phyloP scores from a whole-genome alignment of 2,888 invertebrate genomes.

The Sinelater perroti region DNA sequence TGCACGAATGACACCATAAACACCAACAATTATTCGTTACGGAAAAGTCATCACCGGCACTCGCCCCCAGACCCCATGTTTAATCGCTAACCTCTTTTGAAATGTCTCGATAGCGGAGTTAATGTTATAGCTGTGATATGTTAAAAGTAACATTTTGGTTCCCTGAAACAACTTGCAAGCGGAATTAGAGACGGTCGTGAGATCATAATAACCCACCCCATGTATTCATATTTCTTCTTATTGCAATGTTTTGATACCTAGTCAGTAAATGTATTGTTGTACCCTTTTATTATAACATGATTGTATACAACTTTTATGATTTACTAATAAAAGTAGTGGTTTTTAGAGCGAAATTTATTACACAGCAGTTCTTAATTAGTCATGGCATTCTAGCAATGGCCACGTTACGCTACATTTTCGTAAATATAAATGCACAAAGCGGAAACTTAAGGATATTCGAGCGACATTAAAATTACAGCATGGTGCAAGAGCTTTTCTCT shows the following conservation, averaged over 20 bases:
- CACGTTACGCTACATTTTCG: background rate
- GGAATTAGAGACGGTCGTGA: slow-evolving; percentile 16
- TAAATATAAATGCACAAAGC: slow-evolving; percentile 4
- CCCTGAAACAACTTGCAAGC: slow-evolving; percentile 5
- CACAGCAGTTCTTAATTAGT: slow-evolving; percentile 10
- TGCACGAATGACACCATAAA: slow-evolving; percentile 36
- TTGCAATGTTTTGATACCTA: slow-evolving; percentile 19
- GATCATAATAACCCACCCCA: slow-evolving; percentile 10
- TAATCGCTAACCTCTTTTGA: slow-evolving; percentile 28
- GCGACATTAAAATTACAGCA: slow-evolving; percentile 69
- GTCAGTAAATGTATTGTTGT: slow-evolving; percentile 26
- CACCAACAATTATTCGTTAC: slow-evolving; percentile 28
- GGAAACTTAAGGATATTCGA: slow-evolving; percentile 8
- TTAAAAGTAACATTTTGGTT: slow-evolving; percentile 15
- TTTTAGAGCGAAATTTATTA: slow-evolving; percentile 25
- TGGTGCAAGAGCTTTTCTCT: slow-evolving; percentile 88
- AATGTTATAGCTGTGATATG: slow-evolving; percentile 36
- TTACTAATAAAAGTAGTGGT: slow-evolving; percentile 30
- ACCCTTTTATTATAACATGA: slow-evolving; percentile 28
- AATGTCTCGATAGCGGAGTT: slow-evolving; percentile 24
- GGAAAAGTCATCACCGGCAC: slow-evolving; percentile 19
- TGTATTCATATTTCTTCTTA: slow-evolving; percentile 11
- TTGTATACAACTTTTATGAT: slow-evolving; percentile 36
- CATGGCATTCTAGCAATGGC: background rate
- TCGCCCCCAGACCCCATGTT: slow-evolving; percentile 26